Evolutionary conservation across 1,140 invertebrate genomes (phyloP).

Genomic region (Portunus trituberculatus): DNA sequence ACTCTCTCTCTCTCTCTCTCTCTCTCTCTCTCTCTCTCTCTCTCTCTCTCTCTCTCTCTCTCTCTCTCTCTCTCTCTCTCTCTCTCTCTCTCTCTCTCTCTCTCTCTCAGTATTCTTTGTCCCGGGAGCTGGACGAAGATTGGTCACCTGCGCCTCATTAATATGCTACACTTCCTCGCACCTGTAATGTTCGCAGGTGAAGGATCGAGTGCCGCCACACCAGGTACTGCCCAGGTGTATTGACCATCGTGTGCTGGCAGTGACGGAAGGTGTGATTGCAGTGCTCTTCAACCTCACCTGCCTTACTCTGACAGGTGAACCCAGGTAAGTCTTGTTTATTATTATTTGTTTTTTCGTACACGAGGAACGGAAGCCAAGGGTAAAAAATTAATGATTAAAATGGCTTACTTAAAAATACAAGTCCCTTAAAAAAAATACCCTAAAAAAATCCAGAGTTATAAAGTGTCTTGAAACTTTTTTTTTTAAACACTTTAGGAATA

Average conservation of each 20-base stretch:
- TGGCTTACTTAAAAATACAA: too few relatives aligned
- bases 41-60: conserved; percentile 6
- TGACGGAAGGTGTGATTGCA: neutral
- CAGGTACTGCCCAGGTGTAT: neutral
- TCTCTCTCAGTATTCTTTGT: neutral
- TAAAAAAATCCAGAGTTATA: too few relatives aligned
- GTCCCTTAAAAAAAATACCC: too few relatives aligned
- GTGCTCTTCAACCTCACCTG: neutral
- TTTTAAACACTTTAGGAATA: too few relatives aligned
- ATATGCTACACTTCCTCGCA: neutral
- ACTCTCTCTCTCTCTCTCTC: neutral
- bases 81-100: conserved; percentile 10
- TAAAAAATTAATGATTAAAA: too few relatives aligned
- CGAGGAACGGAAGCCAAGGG: too few relatives aligned
- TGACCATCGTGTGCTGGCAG: neutral
- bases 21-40: neutral
- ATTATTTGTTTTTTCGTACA: too few relatives aligned
- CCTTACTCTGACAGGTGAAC: neutral
- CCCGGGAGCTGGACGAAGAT: neutral
- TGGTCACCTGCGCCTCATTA: neutral
- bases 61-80: conserved; percentile 17
- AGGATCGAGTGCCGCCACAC: neutral
- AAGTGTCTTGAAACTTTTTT: too few relatives aligned
- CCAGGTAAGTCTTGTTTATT: neutral
- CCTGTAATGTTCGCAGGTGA: neutral